Evolutionary conservation across 2,888 invertebrate genomes (phyloP).

Genomic region (Oscheius sp.): DNA sequence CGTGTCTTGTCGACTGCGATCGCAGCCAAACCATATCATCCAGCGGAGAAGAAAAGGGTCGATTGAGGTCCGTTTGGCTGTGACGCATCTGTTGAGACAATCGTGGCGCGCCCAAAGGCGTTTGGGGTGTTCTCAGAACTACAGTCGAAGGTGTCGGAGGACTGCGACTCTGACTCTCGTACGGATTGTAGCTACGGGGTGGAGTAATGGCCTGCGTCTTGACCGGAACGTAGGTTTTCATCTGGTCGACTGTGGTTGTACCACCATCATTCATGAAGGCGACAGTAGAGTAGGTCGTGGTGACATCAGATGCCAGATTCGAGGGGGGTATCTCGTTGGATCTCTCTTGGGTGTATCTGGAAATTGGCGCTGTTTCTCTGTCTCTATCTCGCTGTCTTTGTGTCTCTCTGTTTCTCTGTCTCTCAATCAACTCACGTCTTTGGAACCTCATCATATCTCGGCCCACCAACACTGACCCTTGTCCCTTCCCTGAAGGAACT

Average conservation of each 20-base stretch:
- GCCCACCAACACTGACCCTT: not conserved
- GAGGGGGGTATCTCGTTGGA: not conserved
- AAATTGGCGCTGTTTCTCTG: not conserved
- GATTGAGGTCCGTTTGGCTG: slow-evolving; percentile 3
- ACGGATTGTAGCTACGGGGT: slow-evolving; percentile 17
- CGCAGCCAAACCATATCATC: not conserved
- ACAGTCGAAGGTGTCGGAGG: slow-evolving; percentile 23
- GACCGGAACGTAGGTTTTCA: slow-evolving; percentile 27
- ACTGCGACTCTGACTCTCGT: not conserved
- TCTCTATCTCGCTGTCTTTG: too few relatives aligned
- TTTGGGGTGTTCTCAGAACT: not conserved
- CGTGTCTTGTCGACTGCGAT: not conserved
- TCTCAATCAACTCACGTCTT: slow-evolving; percentile 1
- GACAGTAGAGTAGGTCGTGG: slow-evolving; percentile 31
- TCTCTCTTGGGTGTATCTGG: slow-evolving; percentile 18
- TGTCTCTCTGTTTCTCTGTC: too few relatives aligned
- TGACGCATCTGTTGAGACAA: slow-evolving; percentile 28
- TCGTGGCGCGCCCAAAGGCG: not conserved
- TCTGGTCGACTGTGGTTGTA: slow-evolving; percentile 8
- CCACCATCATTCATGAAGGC: slow-evolving; percentile 36
- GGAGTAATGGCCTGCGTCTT: not conserved
- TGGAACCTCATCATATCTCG: slow-evolving; percentile 11
- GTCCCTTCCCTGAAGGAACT: slow-evolving; percentile 19
- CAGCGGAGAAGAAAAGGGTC: not conserved
- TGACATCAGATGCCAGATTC: not conserved